A percentile compares a stretch with the other conserved stretches of the same genome.
Evolutionary conservation across 2,888 invertebrate genomes (phyloP).

Genomic region (Drosophila hamatofila): DNA sequence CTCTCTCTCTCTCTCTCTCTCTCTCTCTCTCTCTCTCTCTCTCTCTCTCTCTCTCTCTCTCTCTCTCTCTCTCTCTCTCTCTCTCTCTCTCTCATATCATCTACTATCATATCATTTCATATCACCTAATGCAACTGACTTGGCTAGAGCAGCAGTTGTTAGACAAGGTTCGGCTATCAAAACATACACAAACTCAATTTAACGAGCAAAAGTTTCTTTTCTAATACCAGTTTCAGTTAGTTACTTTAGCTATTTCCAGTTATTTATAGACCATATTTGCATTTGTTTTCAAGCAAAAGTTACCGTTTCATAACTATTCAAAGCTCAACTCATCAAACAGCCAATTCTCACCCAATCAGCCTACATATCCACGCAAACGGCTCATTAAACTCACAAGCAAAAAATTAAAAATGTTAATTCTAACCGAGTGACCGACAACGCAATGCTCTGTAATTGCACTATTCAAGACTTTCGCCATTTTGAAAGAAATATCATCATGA

Average conservation of each 20-base stretch:
- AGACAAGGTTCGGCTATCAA: not conserved
- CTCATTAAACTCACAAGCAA: constrained; percentile 67
- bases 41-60: no score
- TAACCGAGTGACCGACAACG: constrained; percentile 12
- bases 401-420: constrained; percentile 28
- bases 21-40: no score
- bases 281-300: constrained; percentile 8
- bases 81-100: not conserved
- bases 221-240: not conserved
- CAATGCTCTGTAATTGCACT: constrained; percentile 18
- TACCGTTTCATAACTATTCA: constrained; percentile 57
- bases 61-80: no score
- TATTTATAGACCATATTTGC: not conserved
- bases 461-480: not conserved
- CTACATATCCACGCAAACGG: constrained; percentile 64
- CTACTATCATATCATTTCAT: not conserved
- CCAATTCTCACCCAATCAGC: constrained; percentile 69
- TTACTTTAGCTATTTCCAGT: not conserved
- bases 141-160: not conserved
- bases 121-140: not conserved
- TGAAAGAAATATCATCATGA: no score
- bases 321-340: constrained; percentile 33
- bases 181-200: not conserved
- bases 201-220: not conserved
- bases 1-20: no score